Percentiles rank a stretch among this genome's conserved stretches.
These are phyloP conservation scores for Emmelina monodactyla DNA, from an alignment of 2,888 invertebrate genomes.

Conservation along the genomic window DNA sequence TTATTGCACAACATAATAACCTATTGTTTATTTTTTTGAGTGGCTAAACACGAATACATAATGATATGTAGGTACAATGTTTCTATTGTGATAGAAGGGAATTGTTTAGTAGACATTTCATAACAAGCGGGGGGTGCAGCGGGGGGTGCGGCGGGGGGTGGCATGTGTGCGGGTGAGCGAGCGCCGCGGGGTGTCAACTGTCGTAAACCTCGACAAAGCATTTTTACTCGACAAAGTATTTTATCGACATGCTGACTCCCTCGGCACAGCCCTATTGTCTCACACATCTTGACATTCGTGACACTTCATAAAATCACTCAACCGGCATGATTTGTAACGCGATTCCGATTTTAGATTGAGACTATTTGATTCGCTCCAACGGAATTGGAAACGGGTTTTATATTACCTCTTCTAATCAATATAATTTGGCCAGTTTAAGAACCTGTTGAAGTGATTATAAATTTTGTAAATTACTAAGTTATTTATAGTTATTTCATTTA, in stretches of 20 bases:
- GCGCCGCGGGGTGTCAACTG: conserved; percentile 33
- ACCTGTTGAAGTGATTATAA: too few species aligned
- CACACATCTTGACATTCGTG: conserved; percentile 38
- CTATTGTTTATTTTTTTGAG: too few species aligned
- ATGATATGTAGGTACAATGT: background rate
- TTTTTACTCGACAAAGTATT: too few species aligned
- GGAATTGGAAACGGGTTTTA: too few species aligned
- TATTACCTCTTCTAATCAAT: too few species aligned
- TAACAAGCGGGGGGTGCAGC: conserved; percentile 35
- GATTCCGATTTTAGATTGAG: conserved; percentile 19
- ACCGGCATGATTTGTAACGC: conserved; percentile 34
- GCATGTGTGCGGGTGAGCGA: conserved; percentile 25
- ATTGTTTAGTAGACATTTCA: conserved; percentile 31
- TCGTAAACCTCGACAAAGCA: conserved; percentile 55
- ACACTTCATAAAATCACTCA: conserved; percentile 53
- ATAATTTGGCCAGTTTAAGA: too few species aligned
- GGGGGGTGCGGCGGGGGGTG: conserved; percentile 25
- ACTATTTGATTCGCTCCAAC: too few species aligned
- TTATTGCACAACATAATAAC: too few species aligned
- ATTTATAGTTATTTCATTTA: too few species aligned
- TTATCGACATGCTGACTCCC: conserved; percentile 41
- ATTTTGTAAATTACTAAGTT: too few species aligned
- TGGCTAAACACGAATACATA: too few species aligned
- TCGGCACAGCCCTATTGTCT: conserved; percentile 47
- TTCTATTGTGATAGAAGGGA: background rate